phyloP scores from a whole-genome alignment of 2,113 vertebrate genomes.

The Numenius arquata region DNA sequence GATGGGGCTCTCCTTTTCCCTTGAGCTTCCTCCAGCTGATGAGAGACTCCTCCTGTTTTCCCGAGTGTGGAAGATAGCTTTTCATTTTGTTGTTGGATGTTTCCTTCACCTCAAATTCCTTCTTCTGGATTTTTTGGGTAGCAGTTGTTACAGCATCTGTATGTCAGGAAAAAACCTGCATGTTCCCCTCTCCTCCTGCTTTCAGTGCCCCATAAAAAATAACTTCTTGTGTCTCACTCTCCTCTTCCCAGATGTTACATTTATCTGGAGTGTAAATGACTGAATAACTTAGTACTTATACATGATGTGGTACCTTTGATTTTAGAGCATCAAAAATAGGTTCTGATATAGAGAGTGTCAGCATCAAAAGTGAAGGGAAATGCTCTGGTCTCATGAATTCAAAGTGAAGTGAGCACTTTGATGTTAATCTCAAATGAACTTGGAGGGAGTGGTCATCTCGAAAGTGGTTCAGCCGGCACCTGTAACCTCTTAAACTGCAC shows the following conservation, averaged over 20 bases:
- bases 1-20: background rate
- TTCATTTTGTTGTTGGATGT: background rate
- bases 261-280: background rate
- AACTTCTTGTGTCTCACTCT: background rate
- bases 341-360: background rate
- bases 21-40: background rate
- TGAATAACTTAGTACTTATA: background rate
- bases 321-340: background rate
- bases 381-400: background rate
- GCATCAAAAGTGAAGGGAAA: background rate
- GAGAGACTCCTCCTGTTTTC: background rate
- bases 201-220: background rate
- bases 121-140: background rate
- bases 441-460: background rate
- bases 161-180: background rate
- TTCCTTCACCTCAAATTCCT: background rate
- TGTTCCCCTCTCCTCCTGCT: background rate
- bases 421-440: background rate
- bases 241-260: background rate
- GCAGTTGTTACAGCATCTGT: background rate
- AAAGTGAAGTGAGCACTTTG: background rate
- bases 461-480: background rate
- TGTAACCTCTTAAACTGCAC: slow-evolving; percentile 29
- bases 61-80: background rate
- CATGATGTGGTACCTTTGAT: background rate